Conservation (phyloP, 2,113 vertebrate species). For the Sinosuthora webbiana region DNA sequence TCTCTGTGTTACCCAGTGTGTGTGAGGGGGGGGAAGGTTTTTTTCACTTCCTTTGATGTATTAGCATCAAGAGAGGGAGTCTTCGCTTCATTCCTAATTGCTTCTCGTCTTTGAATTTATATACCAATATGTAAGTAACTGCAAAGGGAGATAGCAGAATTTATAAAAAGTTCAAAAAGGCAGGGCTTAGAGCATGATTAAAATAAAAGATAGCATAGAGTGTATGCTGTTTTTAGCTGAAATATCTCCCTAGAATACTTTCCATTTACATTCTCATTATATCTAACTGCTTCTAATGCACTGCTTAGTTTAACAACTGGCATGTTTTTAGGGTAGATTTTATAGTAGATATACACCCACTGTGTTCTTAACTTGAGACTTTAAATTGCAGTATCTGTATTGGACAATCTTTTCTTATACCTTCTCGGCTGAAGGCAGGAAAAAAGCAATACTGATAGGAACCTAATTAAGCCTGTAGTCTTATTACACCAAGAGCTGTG, state of each 20-base stretch:
- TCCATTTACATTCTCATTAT: slow-evolving; percentile 63
- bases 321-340: slow-evolving; percentile 59
- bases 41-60: slow-evolving; percentile 58
- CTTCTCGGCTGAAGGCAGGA: slow-evolving; percentile 28
- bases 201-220: slow-evolving; percentile 63
- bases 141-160: slow-evolving; percentile 65
- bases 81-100: slow-evolving; percentile 55
- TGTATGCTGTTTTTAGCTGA: slow-evolving; percentile 48
- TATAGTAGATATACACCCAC: slow-evolving; percentile 35
- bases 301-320: slow-evolving; percentile 59
- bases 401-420: slow-evolving; percentile 52
- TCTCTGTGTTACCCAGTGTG: slow-evolving; percentile 32
- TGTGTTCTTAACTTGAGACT: slow-evolving; percentile 31
- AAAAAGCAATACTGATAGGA: slow-evolving; percentile 50
- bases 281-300: slow-evolving; percentile 54
- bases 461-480: slow-evolving; percentile 43
- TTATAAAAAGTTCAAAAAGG: slow-evolving; percentile 65
- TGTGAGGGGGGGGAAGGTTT: background rate
- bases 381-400: slow-evolving; percentile 45
- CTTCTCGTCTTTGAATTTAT: slow-evolving; percentile 61
- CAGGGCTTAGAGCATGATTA: slow-evolving; percentile 57
- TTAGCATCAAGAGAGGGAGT: slow-evolving; percentile 61
- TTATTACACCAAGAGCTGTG: slow-evolving; percentile 20
- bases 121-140: slow-evolving; percentile 63
- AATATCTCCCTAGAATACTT: slow-evolving; percentile 60